A percentile compares a stretch with the other conserved stretches of the same genome.
Conservation (phyloP, 2,797 vertebrate species). For the Myotis findleyi region DNA sequence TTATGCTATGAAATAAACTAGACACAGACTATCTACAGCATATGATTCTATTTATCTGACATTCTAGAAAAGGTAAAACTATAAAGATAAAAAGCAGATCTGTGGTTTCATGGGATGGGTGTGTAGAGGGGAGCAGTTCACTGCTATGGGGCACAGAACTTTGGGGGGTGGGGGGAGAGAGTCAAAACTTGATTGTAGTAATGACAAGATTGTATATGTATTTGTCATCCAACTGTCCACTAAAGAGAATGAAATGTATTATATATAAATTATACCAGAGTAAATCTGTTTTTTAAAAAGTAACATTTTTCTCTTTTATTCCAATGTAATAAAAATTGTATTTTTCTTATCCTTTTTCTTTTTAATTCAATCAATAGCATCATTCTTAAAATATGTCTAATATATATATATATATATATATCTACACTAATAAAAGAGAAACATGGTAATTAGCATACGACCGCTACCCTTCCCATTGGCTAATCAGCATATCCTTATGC, state of each 20-base stretch:
- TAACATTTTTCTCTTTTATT: not conserved
- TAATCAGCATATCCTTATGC: too few relatives aligned
- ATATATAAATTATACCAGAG: not conserved
- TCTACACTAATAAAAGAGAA: too few relatives aligned
- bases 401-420: too few relatives aligned
- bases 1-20: not conserved
- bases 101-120: not conserved
- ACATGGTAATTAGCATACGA: too few relatives aligned
- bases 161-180: not conserved
- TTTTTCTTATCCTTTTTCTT: not conserved
- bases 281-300: not conserved
- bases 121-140: not conserved
- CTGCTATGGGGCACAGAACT: not conserved
- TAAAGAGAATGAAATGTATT: not conserved
- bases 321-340: not conserved
- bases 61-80: not conserved
- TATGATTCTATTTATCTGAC: not conserved
- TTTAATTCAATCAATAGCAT: not conserved
- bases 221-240: not conserved
- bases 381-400: not conserved
- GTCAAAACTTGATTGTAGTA: not conserved
- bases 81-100: not conserved
- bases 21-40: not conserved
- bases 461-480: too few relatives aligned
- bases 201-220: not conserved